A percentile compares a stretch with the other conserved stretches of the same genome.
Conservation (phyloP, 2,888 invertebrate genomes). For the Oithona nana region DNA sequence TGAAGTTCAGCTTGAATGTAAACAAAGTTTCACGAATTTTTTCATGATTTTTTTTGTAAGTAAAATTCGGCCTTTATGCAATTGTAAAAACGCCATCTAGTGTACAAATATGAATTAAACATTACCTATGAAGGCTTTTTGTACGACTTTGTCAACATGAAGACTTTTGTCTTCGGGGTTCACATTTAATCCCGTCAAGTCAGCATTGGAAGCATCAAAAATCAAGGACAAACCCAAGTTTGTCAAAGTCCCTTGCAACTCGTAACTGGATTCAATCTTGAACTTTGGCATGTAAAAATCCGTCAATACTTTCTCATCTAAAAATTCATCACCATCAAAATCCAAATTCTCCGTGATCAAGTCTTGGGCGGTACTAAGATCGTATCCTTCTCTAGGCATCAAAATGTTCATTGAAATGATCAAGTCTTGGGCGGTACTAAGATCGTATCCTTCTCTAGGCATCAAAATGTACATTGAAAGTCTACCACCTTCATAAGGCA, state of each 20-base stretch:
- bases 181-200: slow-evolving; percentile 46
- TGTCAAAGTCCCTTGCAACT: slow-evolving; percentile 39
- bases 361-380: too few relatives aligned
- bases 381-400: neutral
- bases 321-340: too few relatives aligned
- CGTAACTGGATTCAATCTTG: slow-evolving; percentile 50
- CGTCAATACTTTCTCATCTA: too few relatives aligned
- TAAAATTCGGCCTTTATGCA: too few relatives aligned
- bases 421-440: too few relatives aligned
- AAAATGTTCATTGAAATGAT: neutral
- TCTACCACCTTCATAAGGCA: neutral
- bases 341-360: too few relatives aligned
- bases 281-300: slow-evolving; percentile 65
- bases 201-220: slow-evolving; percentile 37
- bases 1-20: too few relatives aligned
- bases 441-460: neutral
- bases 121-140: slow-evolving; percentile 72
- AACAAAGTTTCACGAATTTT: too few relatives aligned
- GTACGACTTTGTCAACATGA: slow-evolving; percentile 47
- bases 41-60: too few relatives aligned
- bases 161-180: slow-evolving; percentile 32
- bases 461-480: neutral
- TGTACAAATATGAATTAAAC: too few relatives aligned
- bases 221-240: slow-evolving; percentile 48
- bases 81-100: too few relatives aligned